phyloP scores from a whole-genome alignment of 2,113 vertebrate genomes.

The Microcebus murinus region DNA sequence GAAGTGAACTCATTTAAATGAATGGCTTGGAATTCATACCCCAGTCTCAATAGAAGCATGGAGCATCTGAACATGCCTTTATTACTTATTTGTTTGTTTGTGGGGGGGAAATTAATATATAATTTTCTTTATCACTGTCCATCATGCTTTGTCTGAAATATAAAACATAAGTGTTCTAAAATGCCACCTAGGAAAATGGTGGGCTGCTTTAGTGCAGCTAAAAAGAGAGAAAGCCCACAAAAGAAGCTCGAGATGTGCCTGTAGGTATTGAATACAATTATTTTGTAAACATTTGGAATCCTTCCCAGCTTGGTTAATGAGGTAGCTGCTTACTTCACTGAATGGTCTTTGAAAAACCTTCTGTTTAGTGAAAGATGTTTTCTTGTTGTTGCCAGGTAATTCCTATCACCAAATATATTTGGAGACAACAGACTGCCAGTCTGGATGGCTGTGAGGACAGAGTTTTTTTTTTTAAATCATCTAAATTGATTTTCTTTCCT shows the following conservation, averaged over 20 bases:
- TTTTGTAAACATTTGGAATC: constrained; percentile 76
- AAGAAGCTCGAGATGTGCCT: constrained; percentile 18
- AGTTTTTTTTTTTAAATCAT: constrained; percentile 64
- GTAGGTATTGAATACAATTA: constrained; percentile 58
- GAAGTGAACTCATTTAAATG: constrained; percentile 43
- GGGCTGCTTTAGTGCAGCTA: background rate
- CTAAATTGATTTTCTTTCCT: constrained; percentile 57
- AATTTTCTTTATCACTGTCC: constrained; percentile 62
- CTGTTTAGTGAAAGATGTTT: constrained; percentile 71
- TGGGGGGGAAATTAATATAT: background rate
- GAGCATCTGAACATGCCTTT: constrained; percentile 19
- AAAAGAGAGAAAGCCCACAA: background rate
- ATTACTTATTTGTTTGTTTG: constrained; percentile 54
- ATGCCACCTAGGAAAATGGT: constrained; percentile 39
- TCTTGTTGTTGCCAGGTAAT: constrained; percentile 68
- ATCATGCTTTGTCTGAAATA: constrained; percentile 44
- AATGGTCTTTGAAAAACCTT: constrained; percentile 78
- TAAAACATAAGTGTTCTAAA: constrained; percentile 50
- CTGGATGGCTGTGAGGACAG: constrained; percentile 44
- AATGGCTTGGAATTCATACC: constrained; percentile 57
- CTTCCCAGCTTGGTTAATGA: constrained; percentile 76
- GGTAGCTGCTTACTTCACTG: constrained; percentile 71
- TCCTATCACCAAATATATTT: constrained; percentile 52
- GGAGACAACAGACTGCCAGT: constrained; percentile 19
- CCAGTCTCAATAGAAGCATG: background rate